phyloP scores from a whole-genome alignment of 2,113 vertebrate species.

The Clarias macrocephalus region DNA sequence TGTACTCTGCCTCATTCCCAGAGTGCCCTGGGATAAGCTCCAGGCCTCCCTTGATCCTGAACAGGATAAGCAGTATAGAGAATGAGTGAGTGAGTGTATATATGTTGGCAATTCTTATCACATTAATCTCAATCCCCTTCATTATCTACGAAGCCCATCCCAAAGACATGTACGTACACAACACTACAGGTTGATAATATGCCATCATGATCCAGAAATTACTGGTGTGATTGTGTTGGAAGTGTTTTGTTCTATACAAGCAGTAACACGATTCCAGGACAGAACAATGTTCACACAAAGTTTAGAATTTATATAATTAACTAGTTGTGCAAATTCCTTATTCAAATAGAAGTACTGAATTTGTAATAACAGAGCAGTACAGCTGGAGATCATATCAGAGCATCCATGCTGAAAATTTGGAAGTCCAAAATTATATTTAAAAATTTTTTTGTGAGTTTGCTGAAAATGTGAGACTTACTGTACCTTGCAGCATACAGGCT shows the following conservation, averaged over 20 bases:
- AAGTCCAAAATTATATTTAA: background rate
- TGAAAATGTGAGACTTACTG: background rate
- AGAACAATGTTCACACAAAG: background rate
- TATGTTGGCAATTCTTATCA: background rate
- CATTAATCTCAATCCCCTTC: background rate
- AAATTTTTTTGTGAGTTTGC: background rate
- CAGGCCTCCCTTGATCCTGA: too few relatives aligned
- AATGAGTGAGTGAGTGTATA: too few relatives aligned
- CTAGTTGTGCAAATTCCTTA: background rate
- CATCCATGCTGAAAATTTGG: background rate
- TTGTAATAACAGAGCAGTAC: background rate
- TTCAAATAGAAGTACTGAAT: background rate
- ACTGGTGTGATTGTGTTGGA: background rate
- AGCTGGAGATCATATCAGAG: background rate
- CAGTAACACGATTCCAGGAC: background rate
- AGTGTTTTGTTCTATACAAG: background rate
- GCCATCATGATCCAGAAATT: slow-evolving; percentile 4
- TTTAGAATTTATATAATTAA: slow-evolving; percentile 1
- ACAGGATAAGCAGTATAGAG: too few relatives aligned
- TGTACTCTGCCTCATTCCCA: too few relatives aligned
- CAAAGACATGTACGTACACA: background rate
- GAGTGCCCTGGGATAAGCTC: too few relatives aligned
- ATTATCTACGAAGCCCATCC: background rate
- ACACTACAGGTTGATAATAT: background rate
- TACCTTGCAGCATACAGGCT: background rate